A percentile compares a stretch with the other conserved stretches of the same genome.
These are phyloP conservation scores for Hecatera dysodea DNA, from an alignment of 2,888 invertebrate genomes.

Conservation along the genomic window DNA sequence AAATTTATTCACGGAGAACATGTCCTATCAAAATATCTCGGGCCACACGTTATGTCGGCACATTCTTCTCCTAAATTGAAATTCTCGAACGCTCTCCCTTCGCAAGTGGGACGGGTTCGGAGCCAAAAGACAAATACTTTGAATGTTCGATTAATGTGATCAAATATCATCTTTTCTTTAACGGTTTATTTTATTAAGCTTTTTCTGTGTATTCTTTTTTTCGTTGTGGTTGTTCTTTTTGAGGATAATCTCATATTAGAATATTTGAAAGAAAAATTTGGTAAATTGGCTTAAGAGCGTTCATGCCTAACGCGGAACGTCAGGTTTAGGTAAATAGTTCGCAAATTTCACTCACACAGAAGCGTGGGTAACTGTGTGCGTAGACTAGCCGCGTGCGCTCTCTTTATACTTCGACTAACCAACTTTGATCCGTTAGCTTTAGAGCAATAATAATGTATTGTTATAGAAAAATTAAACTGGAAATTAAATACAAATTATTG, in stretches of 20 bases:
- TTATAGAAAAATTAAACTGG: too few relatives aligned
- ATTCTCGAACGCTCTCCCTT: slow-evolving; percentile 90
- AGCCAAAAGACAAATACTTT: slow-evolving; percentile 89
- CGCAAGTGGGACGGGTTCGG: slow-evolving; percentile 86
- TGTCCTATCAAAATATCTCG: slow-evolving; percentile 91
- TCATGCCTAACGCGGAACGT: too few relatives aligned
- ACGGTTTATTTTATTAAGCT: slow-evolving; percentile 56
- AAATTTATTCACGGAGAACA: slow-evolving; percentile 90
- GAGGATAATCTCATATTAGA: slow-evolving; percentile 33
- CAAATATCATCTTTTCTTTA: slow-evolving; percentile 82
- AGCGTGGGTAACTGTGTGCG: too few relatives aligned
- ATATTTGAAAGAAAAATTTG: slow-evolving; percentile 29
- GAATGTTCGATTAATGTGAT: slow-evolving; percentile 89
- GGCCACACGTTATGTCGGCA: slow-evolving; percentile 91
- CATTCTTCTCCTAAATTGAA: slow-evolving; percentile 92
- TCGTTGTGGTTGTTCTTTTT: slow-evolving; percentile 40
- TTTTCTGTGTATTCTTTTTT: slow-evolving; percentile 38
- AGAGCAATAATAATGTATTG: too few relatives aligned
- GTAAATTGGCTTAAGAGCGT: slow-evolving; percentile 24
- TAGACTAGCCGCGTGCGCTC: too few relatives aligned
- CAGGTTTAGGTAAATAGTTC: too few relatives aligned
- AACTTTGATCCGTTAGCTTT: too few relatives aligned
- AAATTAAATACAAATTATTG: too few relatives aligned
- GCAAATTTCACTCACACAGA: too few relatives aligned
- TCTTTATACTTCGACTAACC: too few relatives aligned